A percentile compares a stretch with the other conserved stretches of the same genome.
Evolutionary conservation across 2,888 invertebrate species (phyloP).

Genomic region (Ormyrus labotus): DNA sequence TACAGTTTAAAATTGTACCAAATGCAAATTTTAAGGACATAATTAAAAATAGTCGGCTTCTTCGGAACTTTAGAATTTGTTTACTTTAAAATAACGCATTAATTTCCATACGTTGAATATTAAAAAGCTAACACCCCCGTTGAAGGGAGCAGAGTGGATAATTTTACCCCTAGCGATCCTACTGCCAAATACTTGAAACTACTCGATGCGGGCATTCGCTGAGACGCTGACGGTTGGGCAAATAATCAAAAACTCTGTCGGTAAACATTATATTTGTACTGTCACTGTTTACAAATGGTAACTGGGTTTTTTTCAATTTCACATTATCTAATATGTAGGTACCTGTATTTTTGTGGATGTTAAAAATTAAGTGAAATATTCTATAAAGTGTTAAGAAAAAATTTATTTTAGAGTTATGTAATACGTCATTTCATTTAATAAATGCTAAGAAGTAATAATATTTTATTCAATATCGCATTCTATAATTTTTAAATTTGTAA

Average conservation of each 20-base stretch:
- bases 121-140: not conserved
- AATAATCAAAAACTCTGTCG: slow-evolving; percentile 24
- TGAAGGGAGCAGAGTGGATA: slow-evolving; percentile 28
- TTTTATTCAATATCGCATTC: too few relatives aligned
- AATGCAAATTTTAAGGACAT: too few relatives aligned
- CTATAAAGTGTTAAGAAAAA: not conserved
- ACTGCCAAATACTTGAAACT: slow-evolving; percentile 58
- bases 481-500: too few relatives aligned
- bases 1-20: too few relatives aligned
- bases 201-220: slow-evolving; percentile 25
- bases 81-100: too few relatives aligned
- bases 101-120: not conserved
- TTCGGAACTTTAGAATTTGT: too few relatives aligned
- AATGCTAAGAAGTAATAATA: too few relatives aligned
- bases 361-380: not conserved
- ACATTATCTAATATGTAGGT: not conserved
- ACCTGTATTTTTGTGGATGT: not conserved
- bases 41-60: too few relatives aligned
- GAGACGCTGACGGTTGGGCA: not conserved
- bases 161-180: slow-evolving; percentile 60
- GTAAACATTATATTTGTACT: slow-evolving; percentile 27
- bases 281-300: not conserved
- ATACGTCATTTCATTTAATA: too few relatives aligned
- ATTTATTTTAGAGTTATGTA: too few relatives aligned
- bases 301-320: slow-evolving; percentile 4